Evolutionary conservation across 2,797 vertebrate species (phyloP), one percentile per base, ranked within the genome.

Genomic region (Notoglanidium macrostoma): DNA sequence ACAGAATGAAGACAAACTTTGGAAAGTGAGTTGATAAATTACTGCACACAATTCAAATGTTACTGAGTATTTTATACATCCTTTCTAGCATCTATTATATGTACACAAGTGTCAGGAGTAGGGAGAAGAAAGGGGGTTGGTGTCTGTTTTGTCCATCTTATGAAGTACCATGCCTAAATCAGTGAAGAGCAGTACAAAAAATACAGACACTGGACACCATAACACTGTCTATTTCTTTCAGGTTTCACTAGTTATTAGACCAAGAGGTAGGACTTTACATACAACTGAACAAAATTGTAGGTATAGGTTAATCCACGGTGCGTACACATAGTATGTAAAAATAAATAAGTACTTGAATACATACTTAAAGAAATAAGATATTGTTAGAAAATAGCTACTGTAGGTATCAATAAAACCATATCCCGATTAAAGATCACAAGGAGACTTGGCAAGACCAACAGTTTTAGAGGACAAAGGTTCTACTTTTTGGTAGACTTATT

Each of bases 291-390:
- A 85, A 80, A 79, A 88, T 87, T 40, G 79, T 54, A 85, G 84
- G 35, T 91, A 84, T 88, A 93, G 89, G 68, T 92, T 89, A 94
- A 94, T 94, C 91, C 92, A 92, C 88, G 93, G 95, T 95, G 94
- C 93, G 94, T 94, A 94, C 91, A 95, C 94, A 88, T 88, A 94
- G 90, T 95, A 95, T 95, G 95, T 95, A 95, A 96, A 96, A 95
- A 96, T 96, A 96, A 96, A 95, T 96, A 96, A 94, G 92, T 94
- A 95, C 92, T 94, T 90, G 90, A 93, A 93, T 94, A 95, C 93
- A 93, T 91, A 91, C 88, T 95, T 73, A 91, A 95, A 95, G 95
- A 95, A 95, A 95, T 94, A 95, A 95, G 92, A 93, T 91, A 95
- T 35, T 83, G 92, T 94, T 95, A 93, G 94, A 95, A 95, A 94